Conservation (phyloP, 2,888 invertebrate genomes). For the Mesoligia furuncula region DNA sequence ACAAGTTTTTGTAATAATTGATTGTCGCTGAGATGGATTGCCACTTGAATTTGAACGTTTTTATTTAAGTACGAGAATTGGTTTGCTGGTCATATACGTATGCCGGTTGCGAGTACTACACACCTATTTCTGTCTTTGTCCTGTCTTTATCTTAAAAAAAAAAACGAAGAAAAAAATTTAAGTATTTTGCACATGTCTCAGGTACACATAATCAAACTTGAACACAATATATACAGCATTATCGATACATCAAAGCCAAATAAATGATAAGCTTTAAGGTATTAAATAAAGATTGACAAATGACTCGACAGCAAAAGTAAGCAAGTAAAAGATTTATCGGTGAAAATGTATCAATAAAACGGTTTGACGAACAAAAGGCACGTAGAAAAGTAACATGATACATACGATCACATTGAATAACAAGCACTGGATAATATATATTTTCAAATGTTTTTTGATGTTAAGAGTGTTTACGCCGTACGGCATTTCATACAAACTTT, state of each 20-base stretch:
- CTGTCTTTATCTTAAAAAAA: not conserved
- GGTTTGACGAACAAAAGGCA: conserved; percentile 70
- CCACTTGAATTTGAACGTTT: no score
- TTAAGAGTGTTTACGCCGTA: no score
- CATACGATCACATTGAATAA: conserved; percentile 49
- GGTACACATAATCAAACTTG: not conserved
- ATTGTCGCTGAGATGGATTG: no score
- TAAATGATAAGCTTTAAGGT: conserved; percentile 75
- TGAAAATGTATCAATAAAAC: conserved; percentile 77
- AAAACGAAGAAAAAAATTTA: not conserved
- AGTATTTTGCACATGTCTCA: not conserved
- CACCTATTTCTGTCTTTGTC: no score
- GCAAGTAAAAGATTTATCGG: conserved; percentile 76
- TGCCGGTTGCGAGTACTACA: no score
- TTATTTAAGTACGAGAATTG: no score
- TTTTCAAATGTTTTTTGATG: not conserved
- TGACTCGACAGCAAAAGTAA: conserved; percentile 68
- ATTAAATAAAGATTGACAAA: conserved; percentile 85
- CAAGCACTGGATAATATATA: not conserved
- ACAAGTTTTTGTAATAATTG: no score
- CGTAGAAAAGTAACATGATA: conserved; percentile 48
- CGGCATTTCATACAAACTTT: no score
- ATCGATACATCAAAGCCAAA: conserved; percentile 34
- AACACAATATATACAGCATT: conserved; percentile 25
- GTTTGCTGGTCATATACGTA: no score